phyloP scores from a whole-genome alignment of 2,797 vertebrate genomes.

The Lepilemur ruficaudatus region DNA sequence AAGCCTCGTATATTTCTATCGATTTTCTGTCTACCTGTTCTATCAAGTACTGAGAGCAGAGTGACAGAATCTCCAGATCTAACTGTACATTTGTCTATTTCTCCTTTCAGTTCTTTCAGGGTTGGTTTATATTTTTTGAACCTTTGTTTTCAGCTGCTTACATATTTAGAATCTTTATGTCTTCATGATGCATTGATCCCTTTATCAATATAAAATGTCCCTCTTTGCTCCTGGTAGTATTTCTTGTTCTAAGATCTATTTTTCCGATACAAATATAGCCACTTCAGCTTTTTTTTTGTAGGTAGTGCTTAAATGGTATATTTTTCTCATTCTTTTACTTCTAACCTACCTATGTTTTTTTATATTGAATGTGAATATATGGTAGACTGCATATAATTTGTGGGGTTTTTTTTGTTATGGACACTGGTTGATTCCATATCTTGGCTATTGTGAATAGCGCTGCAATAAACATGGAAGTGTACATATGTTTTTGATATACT shows the following conservation, averaged over 20 bases:
- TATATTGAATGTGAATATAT: not conserved
- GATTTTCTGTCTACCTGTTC: not conserved
- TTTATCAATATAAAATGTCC: not conserved
- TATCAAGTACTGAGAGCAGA: not conserved
- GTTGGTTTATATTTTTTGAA: not conserved
- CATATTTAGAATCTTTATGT: not conserved
- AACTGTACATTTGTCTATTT: not conserved
- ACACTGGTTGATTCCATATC: too few relatives aligned
- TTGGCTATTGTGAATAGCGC: too few relatives aligned
- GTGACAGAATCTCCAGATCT: not conserved
- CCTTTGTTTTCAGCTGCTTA: not conserved
- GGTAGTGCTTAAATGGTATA: not conserved
- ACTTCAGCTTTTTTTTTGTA: not conserved
- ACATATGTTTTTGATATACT: too few relatives aligned
- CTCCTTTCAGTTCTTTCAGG: not conserved
- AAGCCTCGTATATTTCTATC: not conserved
- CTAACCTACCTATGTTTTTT: not conserved
- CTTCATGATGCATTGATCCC: not conserved
- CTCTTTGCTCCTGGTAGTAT: not conserved
- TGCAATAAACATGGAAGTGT: too few relatives aligned
- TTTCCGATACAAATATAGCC: not conserved
- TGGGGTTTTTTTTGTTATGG: too few relatives aligned
- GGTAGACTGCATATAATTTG: not conserved
- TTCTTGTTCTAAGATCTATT: not conserved
- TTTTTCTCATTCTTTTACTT: constrained; percentile 3